These are phyloP conservation scores for Cervus canadensis DNA, from an alignment of 2,113 vertebrate species.

Conservation along the genomic window DNA sequence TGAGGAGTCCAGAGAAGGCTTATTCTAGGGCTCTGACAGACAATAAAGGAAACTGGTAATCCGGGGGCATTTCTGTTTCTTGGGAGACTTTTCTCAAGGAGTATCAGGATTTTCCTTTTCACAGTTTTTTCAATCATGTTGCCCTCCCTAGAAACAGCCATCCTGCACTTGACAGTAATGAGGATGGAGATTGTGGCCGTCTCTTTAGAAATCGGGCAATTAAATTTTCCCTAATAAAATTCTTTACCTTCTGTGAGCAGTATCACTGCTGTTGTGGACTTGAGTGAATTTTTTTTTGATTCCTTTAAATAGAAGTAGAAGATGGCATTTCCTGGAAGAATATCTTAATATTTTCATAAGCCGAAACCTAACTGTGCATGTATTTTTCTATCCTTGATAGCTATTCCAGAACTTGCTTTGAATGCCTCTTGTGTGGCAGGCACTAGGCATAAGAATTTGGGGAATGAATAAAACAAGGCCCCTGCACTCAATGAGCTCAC, in stretches of 20 bases:
- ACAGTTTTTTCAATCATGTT: conserved; percentile 7
- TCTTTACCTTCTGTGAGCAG: not conserved
- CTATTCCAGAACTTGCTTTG: conserved; percentile 46
- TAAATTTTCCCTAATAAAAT: conserved; percentile 10
- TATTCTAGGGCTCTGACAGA: conserved; percentile 21
- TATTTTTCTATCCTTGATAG: conserved; percentile 44
- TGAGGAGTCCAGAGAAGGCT: not conserved
- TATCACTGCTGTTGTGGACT: not conserved
- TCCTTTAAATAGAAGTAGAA: conserved; percentile 26
- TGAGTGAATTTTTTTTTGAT: not conserved
- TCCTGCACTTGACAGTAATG: not conserved
- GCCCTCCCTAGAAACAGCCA: conserved; percentile 44
- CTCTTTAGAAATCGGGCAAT: conserved; percentile 51
- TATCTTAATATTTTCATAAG: not conserved
- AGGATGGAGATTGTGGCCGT: not conserved
- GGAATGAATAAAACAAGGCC: conserved; percentile 18
- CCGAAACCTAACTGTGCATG: not conserved
- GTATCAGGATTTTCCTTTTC: not conserved
- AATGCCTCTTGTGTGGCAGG: conserved; percentile 16
- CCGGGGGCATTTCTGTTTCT: conserved; percentile 7
- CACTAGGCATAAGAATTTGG: not conserved
- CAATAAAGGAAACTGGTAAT: not conserved
- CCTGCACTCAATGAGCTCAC: conserved; percentile 17
- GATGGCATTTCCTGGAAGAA: not conserved
- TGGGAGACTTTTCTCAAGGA: conserved; percentile 53